Percentiles rank a stretch among this genome's conserved stretches.
Conservation (phyloP, 2,797 vertebrate genomes). For the Melanotaenia maccullochi region DNA sequence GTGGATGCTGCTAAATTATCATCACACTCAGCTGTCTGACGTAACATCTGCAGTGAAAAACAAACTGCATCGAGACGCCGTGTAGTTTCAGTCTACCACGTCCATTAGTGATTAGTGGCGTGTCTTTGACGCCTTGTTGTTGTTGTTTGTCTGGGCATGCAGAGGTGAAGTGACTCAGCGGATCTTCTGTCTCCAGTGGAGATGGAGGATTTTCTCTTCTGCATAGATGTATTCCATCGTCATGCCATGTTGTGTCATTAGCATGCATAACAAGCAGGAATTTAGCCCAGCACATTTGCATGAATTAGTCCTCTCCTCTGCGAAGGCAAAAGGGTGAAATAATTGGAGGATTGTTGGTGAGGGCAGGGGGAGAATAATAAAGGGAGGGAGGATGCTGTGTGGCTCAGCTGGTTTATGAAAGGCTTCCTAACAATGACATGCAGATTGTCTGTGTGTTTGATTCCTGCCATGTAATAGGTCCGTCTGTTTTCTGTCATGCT, state of each 20-base stretch:
- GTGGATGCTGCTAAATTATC: no score
- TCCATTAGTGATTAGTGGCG: constrained; percentile 22
- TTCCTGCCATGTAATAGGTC: constrained; percentile 76
- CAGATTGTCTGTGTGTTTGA: constrained; percentile 82
- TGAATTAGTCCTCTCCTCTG: constrained; percentile 74
- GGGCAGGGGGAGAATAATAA: constrained; percentile 2
- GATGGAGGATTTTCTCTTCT: constrained; percentile 40
- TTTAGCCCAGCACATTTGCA: constrained; percentile 70
- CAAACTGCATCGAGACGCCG: constrained; percentile 8
- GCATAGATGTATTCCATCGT: constrained; percentile 56
- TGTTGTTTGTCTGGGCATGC: constrained; percentile 8
- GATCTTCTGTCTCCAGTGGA: constrained; percentile 53
- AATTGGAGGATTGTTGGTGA: constrained; percentile 22
- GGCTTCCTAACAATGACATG: constrained; percentile 54
- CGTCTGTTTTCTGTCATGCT: no score
- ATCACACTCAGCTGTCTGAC: no score
- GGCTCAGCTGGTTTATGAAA: constrained; percentile 61
- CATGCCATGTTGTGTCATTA: constrained; percentile 68
- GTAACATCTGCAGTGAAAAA: no score
- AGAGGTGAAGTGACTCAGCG: constrained; percentile 76
- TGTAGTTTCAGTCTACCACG: constrained; percentile 25
- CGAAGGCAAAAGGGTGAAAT: constrained; percentile 55
- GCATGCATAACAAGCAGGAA: constrained; percentile 81
- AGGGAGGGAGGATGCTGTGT: constrained; percentile 25
- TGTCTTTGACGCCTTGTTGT: no score